phyloP scores from a whole-genome alignment of 2,797 vertebrate genomes.

The Neostethus bicornis region DNA sequence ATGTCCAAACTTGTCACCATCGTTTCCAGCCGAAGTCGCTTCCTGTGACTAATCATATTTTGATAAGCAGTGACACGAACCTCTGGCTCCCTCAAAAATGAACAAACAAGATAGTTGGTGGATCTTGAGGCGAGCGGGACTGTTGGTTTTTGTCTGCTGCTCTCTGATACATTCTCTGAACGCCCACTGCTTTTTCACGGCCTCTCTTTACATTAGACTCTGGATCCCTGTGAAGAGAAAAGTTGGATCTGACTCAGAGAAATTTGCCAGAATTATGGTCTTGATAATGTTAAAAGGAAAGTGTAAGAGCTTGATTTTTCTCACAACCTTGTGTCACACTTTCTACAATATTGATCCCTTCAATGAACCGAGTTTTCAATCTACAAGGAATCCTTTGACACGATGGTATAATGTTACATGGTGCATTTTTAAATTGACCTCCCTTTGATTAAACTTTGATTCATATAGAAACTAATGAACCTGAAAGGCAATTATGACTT shows the following conservation, averaged over 20 bases:
- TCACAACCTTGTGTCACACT: neutral
- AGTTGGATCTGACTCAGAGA: conserved; percentile 62
- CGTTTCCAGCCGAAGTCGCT: conserved; percentile 46
- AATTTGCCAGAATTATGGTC: conserved; percentile 36
- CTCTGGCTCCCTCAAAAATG: conserved; percentile 46
- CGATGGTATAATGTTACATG: conserved; percentile 2
- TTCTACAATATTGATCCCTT: conserved; percentile 18
- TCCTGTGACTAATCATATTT: conserved; percentile 68
- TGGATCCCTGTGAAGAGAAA: conserved; percentile 44
- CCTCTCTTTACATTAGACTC: conserved; percentile 63
- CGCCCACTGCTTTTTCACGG: conserved; percentile 59
- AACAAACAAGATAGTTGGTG: conserved; percentile 53
- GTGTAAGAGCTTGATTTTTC: neutral
- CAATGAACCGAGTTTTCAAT: conserved; percentile 19
- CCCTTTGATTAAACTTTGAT: conserved; percentile 48
- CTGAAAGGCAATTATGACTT: conserved; percentile 43
- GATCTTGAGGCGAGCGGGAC: conserved; percentile 48
- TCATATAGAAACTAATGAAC: conserved; percentile 49
- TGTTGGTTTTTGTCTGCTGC: conserved; percentile 58
- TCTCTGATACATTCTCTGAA: conserved; percentile 55
- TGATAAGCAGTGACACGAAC: conserved; percentile 66
- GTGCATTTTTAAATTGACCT: conserved; percentile 39
- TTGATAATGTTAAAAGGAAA: conserved; percentile 42
- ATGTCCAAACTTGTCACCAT: conserved; percentile 33
- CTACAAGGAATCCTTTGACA: conserved; percentile 5